phyloP scores from a whole-genome alignment of 2,888 invertebrate species.

The Caenorhabditis zanzibari region DNA sequence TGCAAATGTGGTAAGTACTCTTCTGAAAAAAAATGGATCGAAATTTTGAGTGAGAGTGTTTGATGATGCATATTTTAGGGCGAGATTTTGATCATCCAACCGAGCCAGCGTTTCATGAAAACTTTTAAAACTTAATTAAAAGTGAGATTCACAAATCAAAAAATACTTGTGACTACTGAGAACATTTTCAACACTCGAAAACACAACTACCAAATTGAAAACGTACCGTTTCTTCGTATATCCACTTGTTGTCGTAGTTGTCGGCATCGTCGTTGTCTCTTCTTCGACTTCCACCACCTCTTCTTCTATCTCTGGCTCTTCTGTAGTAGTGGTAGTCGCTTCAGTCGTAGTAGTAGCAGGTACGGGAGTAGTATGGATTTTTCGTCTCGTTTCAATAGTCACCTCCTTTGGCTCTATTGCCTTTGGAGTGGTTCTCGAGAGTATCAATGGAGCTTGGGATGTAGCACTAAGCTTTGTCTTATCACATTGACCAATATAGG shows the following conservation, averaged over 20 bases:
- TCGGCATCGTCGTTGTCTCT: constrained; percentile 15
- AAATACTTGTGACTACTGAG: too few species aligned
- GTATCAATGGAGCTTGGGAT: constrained; percentile 13
- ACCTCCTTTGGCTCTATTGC: not conserved
- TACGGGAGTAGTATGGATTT: constrained; percentile 13
- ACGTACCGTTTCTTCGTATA: constrained; percentile 50
- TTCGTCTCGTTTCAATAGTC: constrained; percentile 6
- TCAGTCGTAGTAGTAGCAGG: constrained; percentile 9
- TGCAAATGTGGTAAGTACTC: constrained; percentile 52
- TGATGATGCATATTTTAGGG: too few species aligned
- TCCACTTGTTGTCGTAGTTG: constrained; percentile 34
- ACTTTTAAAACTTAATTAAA: too few species aligned
- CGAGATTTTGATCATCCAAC: too few species aligned
- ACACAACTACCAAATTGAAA: not conserved
- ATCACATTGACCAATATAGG: constrained; percentile 81
- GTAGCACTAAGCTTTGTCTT: constrained; percentile 1
- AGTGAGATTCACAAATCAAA: too few species aligned
- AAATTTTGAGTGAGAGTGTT: not conserved
- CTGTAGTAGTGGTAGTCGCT: constrained; percentile 13
- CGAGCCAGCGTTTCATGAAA: too few species aligned
- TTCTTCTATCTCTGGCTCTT: constrained; percentile 37
- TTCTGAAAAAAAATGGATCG: constrained; percentile 19
- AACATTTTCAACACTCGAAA: too few species aligned
- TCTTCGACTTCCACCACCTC: constrained; percentile 30
- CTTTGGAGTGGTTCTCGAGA: constrained; percentile 27